Base-by-base conservation (phyloP, 2,888 invertebrate genomes). In the Caenorhabditis becei region DNA sequence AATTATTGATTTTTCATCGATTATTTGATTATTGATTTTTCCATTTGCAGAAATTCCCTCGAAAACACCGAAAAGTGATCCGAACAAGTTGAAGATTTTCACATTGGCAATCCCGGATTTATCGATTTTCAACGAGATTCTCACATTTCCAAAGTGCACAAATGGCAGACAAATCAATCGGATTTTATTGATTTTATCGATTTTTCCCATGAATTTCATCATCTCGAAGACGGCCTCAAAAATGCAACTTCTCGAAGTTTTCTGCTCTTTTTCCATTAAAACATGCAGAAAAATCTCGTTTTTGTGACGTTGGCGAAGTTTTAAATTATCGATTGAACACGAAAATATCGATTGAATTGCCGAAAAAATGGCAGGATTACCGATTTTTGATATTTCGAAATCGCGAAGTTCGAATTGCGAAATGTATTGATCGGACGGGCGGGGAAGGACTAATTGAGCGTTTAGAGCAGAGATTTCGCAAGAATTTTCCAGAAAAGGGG, bases 121-220 rank as follows among this genome's bases (percentile, higher is more conserved):
- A 8, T 74, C 58, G 1, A 58, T 16, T 44, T 65, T 63, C 26
- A 54, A 35, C 23, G 37, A 70, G 23, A 80, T 80, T 54, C 80
- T 41, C 11, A 80, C 58, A 61, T 70, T 75, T 47, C 80, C 80
- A 41, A 80, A 80, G 58, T 80, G 75, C 20, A 75, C 74, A 26
- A 75, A 80, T 24, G 80, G 80, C 23, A 80, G 4, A 14, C 32
- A 53, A 32, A 32, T 4, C 32, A 32, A 32, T 32, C 10, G 32
- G n/a, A 80, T 23, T 0, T 35, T 11, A 18, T 26, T 18, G 37
- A 77, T 77, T 26, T 16, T 56, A 10, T 28, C 49, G 37, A 62
- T 37, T 20, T 35, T 51, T 20, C 32, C 20, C 41, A 79, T 11
- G 23, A 54, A 44, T 20, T 72, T 26, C 41, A 66, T 32, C 44